Evolutionary conservation across 2,113 vertebrate genomes (phyloP).

Genomic region (Loxodonta africana): DNA sequence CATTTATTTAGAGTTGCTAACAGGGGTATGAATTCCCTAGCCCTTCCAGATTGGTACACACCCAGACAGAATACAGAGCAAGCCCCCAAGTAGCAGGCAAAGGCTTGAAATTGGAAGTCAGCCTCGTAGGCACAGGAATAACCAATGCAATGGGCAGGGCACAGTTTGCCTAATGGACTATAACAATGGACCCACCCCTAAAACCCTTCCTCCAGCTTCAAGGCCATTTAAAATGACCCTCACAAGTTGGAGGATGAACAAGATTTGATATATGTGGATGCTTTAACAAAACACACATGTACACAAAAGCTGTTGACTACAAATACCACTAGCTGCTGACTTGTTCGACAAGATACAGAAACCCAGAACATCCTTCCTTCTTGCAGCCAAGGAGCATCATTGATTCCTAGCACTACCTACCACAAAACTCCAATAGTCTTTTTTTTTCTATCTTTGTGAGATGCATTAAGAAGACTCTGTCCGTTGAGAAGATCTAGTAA

Average conservation of each 20-base stretch:
- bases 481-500: neutral
- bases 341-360: neutral
- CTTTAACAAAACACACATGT: neutral
- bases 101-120: neutral
- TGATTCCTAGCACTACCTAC: neutral
- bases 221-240: neutral
- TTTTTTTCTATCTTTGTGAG: neutral
- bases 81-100: neutral
- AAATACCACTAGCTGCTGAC: accelerated
- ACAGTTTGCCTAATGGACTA: accelerated
- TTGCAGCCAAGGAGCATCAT: neutral
- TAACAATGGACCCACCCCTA: accelerated
- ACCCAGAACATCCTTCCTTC: accelerated
- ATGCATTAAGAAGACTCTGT: neutral
- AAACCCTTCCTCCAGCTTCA: neutral
- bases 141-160: neutral
- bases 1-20: too few species aligned
- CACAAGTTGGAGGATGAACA: neutral
- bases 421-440: neutral
- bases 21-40: accelerated
- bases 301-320: neutral
- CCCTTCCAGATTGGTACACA: too few species aligned
- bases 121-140: neutral
- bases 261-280: accelerated
- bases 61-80: neutral